phyloP scores from a whole-genome alignment of 92 coral and sea anemone species.

The Hydrozoanthus gracilis region DNA sequence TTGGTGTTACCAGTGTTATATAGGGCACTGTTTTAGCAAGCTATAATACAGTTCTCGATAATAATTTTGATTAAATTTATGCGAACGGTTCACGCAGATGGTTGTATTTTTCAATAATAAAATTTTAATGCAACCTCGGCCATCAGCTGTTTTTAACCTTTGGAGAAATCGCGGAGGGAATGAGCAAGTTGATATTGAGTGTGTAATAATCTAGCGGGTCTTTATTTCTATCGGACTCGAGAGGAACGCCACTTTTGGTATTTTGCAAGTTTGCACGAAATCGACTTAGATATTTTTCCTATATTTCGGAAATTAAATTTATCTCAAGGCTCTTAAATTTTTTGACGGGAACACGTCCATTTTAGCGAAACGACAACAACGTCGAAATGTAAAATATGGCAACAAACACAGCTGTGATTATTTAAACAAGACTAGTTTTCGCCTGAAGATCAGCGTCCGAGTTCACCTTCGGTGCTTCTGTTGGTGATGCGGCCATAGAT shows the following conservation, averaged over 20 bases:
- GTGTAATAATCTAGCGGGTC: background rate
- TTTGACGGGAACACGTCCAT: constrained; percentile 75
- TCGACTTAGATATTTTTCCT: constrained; percentile 60
- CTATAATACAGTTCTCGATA: constrained; percentile 55
- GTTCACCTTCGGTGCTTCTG: constrained; percentile 61
- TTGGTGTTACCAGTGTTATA: constrained; percentile 7
- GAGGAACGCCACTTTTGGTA: constrained; percentile 67
- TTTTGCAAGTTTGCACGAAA: constrained; percentile 80
- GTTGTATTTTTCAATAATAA: constrained; percentile 76
- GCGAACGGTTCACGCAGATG: constrained; percentile 79
- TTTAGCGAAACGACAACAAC: constrained; percentile 75
- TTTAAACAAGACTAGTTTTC: constrained; percentile 72
- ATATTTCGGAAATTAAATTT: constrained; percentile 63
- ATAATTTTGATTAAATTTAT: constrained; percentile 75
- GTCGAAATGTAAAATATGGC: constrained; percentile 63
- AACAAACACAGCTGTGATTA: constrained; percentile 88
- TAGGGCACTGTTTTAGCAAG: constrained; percentile 65
- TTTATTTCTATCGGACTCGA: constrained; percentile 53
- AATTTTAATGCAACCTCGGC: constrained; percentile 82
- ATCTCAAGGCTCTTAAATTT: constrained; percentile 73
- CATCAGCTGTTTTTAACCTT: constrained; percentile 72
- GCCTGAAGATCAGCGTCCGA: constrained; percentile 56
- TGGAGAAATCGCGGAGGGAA: constrained; percentile 17
- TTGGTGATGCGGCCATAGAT: constrained; percentile 53
- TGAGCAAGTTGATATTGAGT: background rate